Evolutionary conservation across 2,113 vertebrate species (phyloP).

Genomic region (Hippoglossus stenolepis): DNA sequence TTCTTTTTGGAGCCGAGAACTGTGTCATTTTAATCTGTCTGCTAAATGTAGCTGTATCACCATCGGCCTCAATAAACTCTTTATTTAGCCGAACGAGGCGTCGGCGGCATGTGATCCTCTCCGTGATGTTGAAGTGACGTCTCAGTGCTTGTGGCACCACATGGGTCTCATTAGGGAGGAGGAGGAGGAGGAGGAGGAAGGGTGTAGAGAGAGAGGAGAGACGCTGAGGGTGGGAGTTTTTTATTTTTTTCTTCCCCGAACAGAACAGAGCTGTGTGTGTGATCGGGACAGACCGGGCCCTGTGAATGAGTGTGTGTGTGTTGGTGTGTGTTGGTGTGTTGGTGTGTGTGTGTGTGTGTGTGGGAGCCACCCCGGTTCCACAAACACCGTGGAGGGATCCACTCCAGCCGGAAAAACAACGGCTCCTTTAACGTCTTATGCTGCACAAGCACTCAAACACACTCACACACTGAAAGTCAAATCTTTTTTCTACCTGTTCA

Average conservation of each 20-base stretch:
- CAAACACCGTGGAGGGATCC: conserved; percentile 71
- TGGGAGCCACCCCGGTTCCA: conserved; percentile 72
- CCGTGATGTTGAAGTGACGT: conserved; percentile 19
- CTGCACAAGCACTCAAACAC: conserved; percentile 3
- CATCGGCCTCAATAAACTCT: not conserved
- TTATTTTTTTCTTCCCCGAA: conserved; percentile 25
- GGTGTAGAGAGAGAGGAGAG: not conserved
- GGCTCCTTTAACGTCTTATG: conserved; percentile 48
- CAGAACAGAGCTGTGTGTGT: conserved; percentile 74
- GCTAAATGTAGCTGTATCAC: not conserved
- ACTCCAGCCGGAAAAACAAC: conserved; percentile 65
- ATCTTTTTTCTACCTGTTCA: not conserved
- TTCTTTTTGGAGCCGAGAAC: not conserved
- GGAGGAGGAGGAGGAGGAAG: not conserved
- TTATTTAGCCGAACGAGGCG: not conserved
- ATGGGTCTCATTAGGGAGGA: conserved; percentile 63
- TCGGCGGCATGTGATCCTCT: not conserved
- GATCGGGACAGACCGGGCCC: conserved; percentile 63
- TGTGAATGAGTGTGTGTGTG: conserved; percentile 70
- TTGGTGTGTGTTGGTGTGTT: conserved; percentile 38
- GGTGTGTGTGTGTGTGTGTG: conserved; percentile 53
- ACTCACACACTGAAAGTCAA: conserved; percentile 21
- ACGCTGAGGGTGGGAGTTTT: not conserved
- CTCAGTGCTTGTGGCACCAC: conserved; percentile 55
- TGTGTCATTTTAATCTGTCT: not conserved